These are phyloP conservation scores for Euphonia xanthogaster DNA, from an alignment of 2,797 vertebrate genomes.

Conservation along the genomic window DNA sequence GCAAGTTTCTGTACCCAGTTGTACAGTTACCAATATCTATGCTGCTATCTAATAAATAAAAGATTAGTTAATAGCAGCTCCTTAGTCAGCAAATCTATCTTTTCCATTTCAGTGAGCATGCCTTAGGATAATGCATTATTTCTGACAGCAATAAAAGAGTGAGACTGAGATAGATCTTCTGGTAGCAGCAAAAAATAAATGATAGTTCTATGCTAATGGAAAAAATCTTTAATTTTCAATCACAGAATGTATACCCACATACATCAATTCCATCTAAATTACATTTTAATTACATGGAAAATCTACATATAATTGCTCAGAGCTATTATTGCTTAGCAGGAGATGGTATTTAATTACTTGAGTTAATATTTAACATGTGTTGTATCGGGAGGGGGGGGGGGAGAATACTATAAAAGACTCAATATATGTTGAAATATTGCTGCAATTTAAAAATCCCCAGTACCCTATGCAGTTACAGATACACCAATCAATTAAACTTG, in stretches of 20 bases:
- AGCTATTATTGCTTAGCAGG: neutral
- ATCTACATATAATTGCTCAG: neutral
- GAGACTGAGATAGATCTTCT: neutral
- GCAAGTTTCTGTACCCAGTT: neutral
- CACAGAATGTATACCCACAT: neutral
- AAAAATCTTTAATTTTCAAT: neutral
- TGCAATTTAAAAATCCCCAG: neutral
- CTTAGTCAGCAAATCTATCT: neutral
- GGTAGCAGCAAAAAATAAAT: neutral
- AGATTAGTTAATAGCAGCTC: neutral
- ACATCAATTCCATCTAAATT: neutral
- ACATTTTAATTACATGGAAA: conserved; percentile 21
- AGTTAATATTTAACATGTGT: conserved; percentile 30
- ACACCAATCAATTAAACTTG: neutral
- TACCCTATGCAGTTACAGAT: neutral
- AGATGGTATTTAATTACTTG: conserved; percentile 11
- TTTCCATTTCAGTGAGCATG: neutral
- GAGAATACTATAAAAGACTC: neutral
- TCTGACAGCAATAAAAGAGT: neutral
- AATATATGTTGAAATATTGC: neutral
- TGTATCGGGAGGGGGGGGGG: rapidly evolving
- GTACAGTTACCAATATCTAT: neutral
- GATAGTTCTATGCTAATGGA: neutral
- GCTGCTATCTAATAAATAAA: neutral
- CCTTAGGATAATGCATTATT: neutral